Evolutionary conservation across 2,797 vertebrate genomes (phyloP).

Genomic region (Gymnothorax reevesii): DNA sequence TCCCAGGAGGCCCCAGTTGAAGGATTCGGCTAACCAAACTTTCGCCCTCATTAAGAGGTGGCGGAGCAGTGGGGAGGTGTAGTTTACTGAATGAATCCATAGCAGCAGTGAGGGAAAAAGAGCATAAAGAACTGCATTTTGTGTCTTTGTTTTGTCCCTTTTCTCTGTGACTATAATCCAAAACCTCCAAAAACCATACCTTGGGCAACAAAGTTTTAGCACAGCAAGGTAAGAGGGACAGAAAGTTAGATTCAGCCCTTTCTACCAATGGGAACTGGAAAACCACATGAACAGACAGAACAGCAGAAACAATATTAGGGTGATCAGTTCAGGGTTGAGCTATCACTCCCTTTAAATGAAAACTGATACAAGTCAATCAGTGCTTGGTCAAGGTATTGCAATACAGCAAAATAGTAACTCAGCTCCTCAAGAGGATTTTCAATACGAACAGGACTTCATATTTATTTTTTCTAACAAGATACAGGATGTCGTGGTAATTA

Average conservation of each 20-base stretch:
- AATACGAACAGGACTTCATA: neutral
- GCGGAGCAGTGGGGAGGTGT: slow-evolving; percentile 97
- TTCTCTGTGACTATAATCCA: neutral
- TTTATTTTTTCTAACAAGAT: neutral
- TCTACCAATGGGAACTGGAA: slow-evolving; percentile 15
- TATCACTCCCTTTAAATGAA: neutral
- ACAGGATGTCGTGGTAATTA: neutral
- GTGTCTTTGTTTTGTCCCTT: neutral
- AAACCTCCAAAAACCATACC: neutral
- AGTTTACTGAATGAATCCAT: slow-evolving; percentile 97
- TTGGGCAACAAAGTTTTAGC: neutral
- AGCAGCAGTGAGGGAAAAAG: slow-evolving; percentile 90
- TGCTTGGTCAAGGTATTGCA: neutral
- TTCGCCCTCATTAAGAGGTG: slow-evolving; percentile 99
- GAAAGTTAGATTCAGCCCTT: neutral
- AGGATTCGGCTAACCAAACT: slow-evolving; percentile 99
- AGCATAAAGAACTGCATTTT: slow-evolving; percentile 79
- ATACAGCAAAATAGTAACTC: neutral
- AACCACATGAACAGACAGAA: neutral
- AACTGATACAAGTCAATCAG: neutral
- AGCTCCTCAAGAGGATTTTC: slow-evolving; percentile 4
- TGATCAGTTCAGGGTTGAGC: neutral
- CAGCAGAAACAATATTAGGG: neutral
- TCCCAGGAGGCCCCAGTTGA: slow-evolving; percentile 98
- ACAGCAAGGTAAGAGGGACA: neutral